Evolutionary conservation across 2,888 invertebrate genomes (phyloP).

Genomic region (Drosophila mettleri): DNA sequence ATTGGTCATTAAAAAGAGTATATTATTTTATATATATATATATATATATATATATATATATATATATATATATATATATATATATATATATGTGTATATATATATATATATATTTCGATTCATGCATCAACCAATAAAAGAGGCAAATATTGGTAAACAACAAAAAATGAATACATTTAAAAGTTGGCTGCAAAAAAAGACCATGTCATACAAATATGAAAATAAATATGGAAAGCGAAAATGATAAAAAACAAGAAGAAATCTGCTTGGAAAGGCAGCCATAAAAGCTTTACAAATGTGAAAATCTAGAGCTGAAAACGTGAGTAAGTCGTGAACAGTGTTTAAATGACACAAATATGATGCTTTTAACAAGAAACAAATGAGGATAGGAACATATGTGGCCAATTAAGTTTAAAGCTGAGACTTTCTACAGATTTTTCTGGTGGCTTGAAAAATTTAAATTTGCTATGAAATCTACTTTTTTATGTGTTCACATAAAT

Average conservation of each 20-base stretch:
- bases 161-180: slow-evolving; percentile 57
- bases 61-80: slow-evolving; percentile 37
- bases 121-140: slow-evolving; percentile 48
- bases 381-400: no score
- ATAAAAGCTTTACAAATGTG: slow-evolving; percentile 46
- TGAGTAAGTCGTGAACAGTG: slow-evolving; percentile 3
- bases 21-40: slow-evolving; percentile 18
- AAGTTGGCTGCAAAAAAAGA: slow-evolving; percentile 28
- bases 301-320: slow-evolving; percentile 40
- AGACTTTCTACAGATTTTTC: no score
- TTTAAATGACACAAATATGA: not conserved
- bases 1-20: slow-evolving; percentile 77
- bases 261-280: slow-evolving; percentile 60
- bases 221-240: slow-evolving; percentile 41
- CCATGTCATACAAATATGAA: slow-evolving; percentile 39
- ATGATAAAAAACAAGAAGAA: slow-evolving; percentile 20
- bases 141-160: slow-evolving; percentile 68
- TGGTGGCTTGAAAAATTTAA: no score
- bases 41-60: not conserved
- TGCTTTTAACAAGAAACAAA: not conserved
- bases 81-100: not conserved
- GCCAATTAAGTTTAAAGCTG: no score
- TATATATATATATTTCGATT: slow-evolving; percentile 36
- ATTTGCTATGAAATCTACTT: no score
- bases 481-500: not conserved